Base-by-base conservation (phyloP, 1,140 invertebrate species). In the Hesperophylax magnus region DNA sequence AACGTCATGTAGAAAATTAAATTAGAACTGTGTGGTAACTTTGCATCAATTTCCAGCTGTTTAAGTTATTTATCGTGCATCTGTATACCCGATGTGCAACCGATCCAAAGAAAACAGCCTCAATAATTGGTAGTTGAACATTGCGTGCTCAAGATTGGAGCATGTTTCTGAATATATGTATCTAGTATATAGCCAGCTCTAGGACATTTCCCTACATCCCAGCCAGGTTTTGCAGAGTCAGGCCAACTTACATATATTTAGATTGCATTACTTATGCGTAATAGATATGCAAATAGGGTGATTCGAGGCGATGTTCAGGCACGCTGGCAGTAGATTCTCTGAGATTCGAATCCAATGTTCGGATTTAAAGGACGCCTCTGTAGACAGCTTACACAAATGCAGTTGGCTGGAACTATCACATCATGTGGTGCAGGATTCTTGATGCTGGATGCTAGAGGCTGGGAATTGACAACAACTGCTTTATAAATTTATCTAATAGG, bases 281-380 rank as follows among this genome's bases (percentile, higher is more conserved):
- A 61, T 61, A 61, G 58, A 61, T 61, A 61, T 61, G 58, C 24
- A 61, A 61, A 61, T 61, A 61, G 20, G 58, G 58, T 61, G 58
- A 61, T 61, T 61, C 18, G 20, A 61, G 58, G 58, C 58, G 58
- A 61, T 61, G 58, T 61, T 61, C 18, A 24, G 58, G 58, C 39
- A 47, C 39, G 39, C 58, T 61, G 58, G 58, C 58, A 22, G 58
- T 18, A 61, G 58, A 22, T 24, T 61, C 58, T 20, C 58, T 24
- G 56, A 61, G 58, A 61, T 24, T 20, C 58, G 58, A 61, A 20
- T 24, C 58, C 18, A 24, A 61, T 61, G 58, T 61, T 61, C 18
- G 58, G 58, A 0, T 20, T 61, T 1, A 60, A 60, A 61, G 58
- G 58, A 61, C 58, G 58, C 58, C 58, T 61, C 58, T 20, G 58